Conservation (phyloP, 2,888 invertebrate species). For the Hypomecis atomaria region DNA sequence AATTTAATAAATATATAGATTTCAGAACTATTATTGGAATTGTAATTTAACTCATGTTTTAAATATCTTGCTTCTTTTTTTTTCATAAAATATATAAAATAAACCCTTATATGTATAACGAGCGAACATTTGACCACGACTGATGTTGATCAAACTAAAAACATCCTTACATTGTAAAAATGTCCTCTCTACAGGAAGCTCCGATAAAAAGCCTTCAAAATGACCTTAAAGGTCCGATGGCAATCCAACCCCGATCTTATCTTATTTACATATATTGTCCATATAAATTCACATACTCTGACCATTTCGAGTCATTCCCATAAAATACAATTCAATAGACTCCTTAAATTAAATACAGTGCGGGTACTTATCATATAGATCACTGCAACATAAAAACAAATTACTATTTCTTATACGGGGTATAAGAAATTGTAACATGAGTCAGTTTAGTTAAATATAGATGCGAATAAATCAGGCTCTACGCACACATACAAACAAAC, state of each 20-base stretch:
- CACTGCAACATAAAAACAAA: conserved; percentile 52
- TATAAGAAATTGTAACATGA: conserved; percentile 54
- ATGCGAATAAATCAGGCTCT: conserved; percentile 62
- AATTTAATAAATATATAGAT: too few species aligned
- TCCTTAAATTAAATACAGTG: conserved; percentile 37
- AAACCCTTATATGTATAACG: too few species aligned
- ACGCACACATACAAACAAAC: conserved; percentile 36
- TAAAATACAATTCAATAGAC: conserved; percentile 48
- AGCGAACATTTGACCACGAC: too few species aligned
- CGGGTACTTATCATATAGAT: conserved; percentile 62
- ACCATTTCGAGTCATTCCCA: conserved; percentile 32
- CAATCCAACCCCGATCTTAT: conserved; percentile 26
- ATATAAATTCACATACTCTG: conserved; percentile 34
- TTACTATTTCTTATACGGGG: conserved; percentile 36
- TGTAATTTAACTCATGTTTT: too few species aligned
- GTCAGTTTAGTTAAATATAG: conserved; percentile 59
- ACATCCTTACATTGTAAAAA: not conserved
- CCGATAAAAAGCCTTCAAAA: conserved; percentile 9
- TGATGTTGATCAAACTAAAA: not conserved
- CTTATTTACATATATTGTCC: conserved; percentile 27
- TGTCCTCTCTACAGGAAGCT: conserved; percentile 1
- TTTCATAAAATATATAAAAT: too few species aligned
- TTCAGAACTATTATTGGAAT: too few species aligned
- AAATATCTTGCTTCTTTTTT: too few species aligned
- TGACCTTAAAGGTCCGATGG: conserved; percentile 16